A percentile compares a stretch with the other conserved stretches of the same genome.
Evolutionary conservation across 2,113 vertebrate species (phyloP).

Genomic region (Hydropotes inermis): DNA sequence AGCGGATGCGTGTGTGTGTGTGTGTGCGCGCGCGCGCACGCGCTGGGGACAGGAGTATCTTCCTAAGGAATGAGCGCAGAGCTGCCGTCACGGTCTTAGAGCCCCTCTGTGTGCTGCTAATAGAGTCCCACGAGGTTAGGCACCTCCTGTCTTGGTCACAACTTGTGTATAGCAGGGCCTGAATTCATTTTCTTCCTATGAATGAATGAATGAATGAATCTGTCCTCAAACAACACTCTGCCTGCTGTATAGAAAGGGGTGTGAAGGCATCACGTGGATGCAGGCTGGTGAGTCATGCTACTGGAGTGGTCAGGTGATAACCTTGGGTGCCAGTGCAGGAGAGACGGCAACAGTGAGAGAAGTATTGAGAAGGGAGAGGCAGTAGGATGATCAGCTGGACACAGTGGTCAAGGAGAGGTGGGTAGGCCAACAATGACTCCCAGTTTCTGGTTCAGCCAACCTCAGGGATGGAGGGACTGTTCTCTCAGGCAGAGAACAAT

Average conservation of each 20-base stretch:
- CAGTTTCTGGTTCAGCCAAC: neutral
- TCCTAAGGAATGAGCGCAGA: neutral
- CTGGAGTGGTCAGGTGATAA: neutral
- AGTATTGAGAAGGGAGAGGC: neutral
- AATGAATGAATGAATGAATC: neutral
- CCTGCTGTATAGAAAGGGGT: neutral
- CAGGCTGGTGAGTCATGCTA: neutral
- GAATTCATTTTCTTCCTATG: neutral
- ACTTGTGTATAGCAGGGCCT: neutral
- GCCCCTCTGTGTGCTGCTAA: neutral
- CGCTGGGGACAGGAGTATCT: neutral
- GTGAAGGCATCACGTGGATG: neutral
- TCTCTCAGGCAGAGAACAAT: neutral
- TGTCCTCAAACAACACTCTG: neutral
- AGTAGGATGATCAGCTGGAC: neutral
- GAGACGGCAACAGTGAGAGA: neutral
- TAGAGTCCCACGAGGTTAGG: neutral
- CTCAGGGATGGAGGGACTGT: neutral
- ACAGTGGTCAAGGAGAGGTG: neutral
- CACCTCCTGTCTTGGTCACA: neutral
- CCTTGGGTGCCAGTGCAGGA: neutral
- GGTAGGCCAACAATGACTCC: neutral
- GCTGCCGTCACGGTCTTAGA: neutral
- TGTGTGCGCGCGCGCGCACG: accelerated
- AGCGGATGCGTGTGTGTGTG: neutral